A percentile compares a stretch with the other conserved stretches of the same genome.
Evolutionary conservation across 53 echinoderm and acorn worm species (phyloP).

Genomic region (Echinarachnius parma): DNA sequence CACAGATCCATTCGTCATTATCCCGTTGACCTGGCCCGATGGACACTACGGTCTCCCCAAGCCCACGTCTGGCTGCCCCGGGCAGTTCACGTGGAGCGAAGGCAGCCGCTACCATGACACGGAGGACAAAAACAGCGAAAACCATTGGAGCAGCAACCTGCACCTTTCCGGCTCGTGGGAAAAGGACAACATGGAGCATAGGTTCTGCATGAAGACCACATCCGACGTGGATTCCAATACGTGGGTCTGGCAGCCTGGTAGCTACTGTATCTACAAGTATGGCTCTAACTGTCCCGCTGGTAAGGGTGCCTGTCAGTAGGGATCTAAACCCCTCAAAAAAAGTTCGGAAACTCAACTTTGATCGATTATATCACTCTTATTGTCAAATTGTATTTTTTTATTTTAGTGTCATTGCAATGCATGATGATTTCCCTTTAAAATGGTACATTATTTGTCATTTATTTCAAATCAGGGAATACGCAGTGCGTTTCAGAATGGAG

Average conservation of each 20-base stretch:
- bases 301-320: no score
- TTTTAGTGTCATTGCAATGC: no score
- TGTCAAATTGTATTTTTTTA: no score
- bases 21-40: constrained; percentile 8
- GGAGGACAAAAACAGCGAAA: constrained; percentile 25
- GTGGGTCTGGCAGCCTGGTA: constrained; percentile 53
- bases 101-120: constrained; percentile 61
- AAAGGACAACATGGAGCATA: constrained; percentile 37
- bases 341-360: no score
- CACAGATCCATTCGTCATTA: background rate
- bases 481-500: no score
- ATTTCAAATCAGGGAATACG: no score
- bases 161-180: constrained; percentile 17
- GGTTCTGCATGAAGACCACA: constrained; percentile 65
- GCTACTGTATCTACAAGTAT: constrained; percentile 62
- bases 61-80: background rate
- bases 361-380: no score
- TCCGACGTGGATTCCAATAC: background rate
- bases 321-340: no score
- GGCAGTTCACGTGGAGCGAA: background rate
- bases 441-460: no score
- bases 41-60: background rate
- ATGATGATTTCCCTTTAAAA: no score
- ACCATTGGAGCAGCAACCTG: constrained; percentile 33
- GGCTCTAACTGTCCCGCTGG: constrained; percentile 49